Evolutionary conservation across 2,888 invertebrate genomes (phyloP), one percentile per base, ranked within the genome.

Genomic region (Scaptomyza reducta): DNA sequence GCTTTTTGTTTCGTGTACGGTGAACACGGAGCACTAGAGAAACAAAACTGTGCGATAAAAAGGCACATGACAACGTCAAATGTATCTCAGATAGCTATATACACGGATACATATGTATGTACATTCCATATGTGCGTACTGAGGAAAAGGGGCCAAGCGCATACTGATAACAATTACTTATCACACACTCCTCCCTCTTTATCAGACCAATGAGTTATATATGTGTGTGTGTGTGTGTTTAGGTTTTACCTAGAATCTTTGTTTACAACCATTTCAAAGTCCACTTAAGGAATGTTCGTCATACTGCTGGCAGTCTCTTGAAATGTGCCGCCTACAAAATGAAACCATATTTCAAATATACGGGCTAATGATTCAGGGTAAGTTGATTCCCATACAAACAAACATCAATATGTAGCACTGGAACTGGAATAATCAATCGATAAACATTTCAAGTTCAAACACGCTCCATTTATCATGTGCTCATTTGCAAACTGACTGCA

Each of bases 11-110:
- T 54, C 14, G 53, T 61, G 40, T 58, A 59, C 58, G 31, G 74
- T 51, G 29, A 50, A 47, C 58, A 47, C 58, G 56, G 46, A 54
- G 25, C 46, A 47, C n/a, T 53, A 59, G 47, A 59, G 66, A 70
- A 67, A 70, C 67, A 70, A 69, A 79, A 69, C 58, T 9, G 68
- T 65, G 66, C 69, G 78, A 87, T 81, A 83, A 83, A 80, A 73
- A 77, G 54, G 68, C 87, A 83, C 79, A 83, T 85, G 88, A 83
- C 88, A 85, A 57, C 71, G 69, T 74, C 60, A 69, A 74, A 69
- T 75, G 49, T 56, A 63, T 59, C 61, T 64, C 27, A 46, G 14
- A 38, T 49, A 68, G 63, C 63, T 53, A 63, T 55, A 59, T 10
- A 40, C n/a, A 55, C 2, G 40, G 0, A 41, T 10, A 29, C 16